Evolutionary conservation across 2,113 vertebrate genomes (phyloP).

Genomic region (Patagioenas fasciata): DNA sequence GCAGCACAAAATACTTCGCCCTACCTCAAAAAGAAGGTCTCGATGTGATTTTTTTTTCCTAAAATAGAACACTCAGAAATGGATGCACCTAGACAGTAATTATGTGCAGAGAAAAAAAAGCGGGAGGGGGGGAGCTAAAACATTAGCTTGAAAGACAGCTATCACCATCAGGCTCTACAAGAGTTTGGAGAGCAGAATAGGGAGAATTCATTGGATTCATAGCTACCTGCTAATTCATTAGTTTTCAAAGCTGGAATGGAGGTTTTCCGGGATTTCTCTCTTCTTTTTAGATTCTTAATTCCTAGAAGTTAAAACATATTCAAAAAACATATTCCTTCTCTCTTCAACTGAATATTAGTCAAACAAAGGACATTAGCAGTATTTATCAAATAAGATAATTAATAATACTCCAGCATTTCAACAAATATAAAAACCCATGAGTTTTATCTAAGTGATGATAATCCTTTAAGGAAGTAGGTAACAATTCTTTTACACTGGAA

Average conservation of each 20-base stretch:
- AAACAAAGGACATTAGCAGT: not conserved
- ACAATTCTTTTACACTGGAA: not conserved
- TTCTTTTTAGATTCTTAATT: not conserved
- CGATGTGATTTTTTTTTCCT: not conserved
- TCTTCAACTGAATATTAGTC: not conserved
- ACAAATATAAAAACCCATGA: not conserved
- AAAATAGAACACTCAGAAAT: not conserved
- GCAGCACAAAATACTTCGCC: not conserved
- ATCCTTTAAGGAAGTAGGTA: not conserved
- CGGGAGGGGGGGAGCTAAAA: not conserved
- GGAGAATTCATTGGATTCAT: not conserved
- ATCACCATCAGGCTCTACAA: not conserved
- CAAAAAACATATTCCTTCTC: not conserved
- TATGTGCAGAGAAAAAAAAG: not conserved
- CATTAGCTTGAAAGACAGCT: not conserved
- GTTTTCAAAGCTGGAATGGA: not conserved
- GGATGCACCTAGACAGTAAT: not conserved
- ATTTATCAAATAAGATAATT: not conserved
- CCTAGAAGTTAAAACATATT: not conserved
- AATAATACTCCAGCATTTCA: not conserved
- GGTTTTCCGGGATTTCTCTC: not conserved
- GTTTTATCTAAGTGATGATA: not conserved
- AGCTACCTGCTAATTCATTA: not conserved
- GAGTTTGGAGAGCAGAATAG: not conserved
- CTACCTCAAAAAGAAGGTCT: not conserved